Conservation (phyloP, 2,888 invertebrate species). For the Lepidochrysops patricia region DNA sequence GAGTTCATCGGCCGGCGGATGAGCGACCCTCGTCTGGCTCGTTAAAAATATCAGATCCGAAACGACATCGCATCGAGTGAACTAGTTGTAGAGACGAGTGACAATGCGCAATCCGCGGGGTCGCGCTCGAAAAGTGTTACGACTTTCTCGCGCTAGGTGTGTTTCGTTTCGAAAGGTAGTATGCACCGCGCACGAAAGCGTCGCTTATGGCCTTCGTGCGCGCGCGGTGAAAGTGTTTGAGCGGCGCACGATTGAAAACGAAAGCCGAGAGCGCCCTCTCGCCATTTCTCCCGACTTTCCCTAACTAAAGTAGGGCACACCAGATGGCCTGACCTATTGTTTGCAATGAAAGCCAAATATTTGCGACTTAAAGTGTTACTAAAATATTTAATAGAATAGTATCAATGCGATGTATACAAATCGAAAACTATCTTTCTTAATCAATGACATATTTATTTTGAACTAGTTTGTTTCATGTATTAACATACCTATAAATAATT, state of each 20-base stretch:
- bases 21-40: slow-evolving; percentile 38
- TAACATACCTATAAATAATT: neutral
- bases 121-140: slow-evolving; percentile 71
- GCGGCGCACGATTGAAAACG: slow-evolving; percentile 67
- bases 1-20: slow-evolving; percentile 64
- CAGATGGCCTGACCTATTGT: slow-evolving; percentile 66
- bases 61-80: slow-evolving; percentile 49
- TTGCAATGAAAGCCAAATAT: slow-evolving; percentile 36
- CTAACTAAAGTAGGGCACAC: slow-evolving; percentile 65
- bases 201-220: slow-evolving; percentile 56
- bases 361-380: neutral
- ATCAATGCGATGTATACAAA: neutral
- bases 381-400: neutral
- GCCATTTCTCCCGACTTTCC: slow-evolving; percentile 74
- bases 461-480: neutral
- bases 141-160: slow-evolving; percentile 65
- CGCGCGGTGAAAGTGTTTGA: slow-evolving; percentile 68
- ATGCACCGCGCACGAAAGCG: slow-evolving; percentile 48
- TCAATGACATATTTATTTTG: too few species aligned
- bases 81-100: slow-evolving; percentile 64
- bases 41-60: slow-evolving; percentile 35
- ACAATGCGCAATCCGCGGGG: slow-evolving; percentile 68
- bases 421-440: neutral
- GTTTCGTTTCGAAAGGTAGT: slow-evolving; percentile 50
- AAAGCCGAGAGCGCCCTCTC: slow-evolving; percentile 72